phyloP scores from a whole-genome alignment of 2,888 invertebrate species.

The Aporophyla lueneburgensis region DNA sequence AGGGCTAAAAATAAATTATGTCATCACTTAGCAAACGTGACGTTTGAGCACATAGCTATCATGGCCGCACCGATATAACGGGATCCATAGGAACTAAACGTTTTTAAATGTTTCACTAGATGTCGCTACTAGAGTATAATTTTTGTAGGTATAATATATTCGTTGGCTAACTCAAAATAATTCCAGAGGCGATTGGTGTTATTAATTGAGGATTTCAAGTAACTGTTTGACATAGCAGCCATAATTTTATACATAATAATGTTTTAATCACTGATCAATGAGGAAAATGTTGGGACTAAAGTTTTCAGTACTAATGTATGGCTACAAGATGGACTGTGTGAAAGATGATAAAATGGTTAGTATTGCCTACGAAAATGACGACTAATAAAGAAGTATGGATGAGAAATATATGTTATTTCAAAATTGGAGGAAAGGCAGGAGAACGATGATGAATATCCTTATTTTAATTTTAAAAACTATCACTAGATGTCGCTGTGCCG shows the following conservation, averaged over 20 bases:
- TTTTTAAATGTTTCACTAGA: slow-evolving; percentile 10
- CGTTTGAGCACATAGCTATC: neutral
- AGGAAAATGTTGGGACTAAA: too few relatives aligned
- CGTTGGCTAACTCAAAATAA: neutral
- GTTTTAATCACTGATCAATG: neutral
- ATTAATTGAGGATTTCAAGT: neutral
- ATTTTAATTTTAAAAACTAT: accelerated
- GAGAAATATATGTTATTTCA: too few relatives aligned
- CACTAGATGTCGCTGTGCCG: slow-evolving; percentile 45
- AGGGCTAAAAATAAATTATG: neutral
- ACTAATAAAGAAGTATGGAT: too few relatives aligned
- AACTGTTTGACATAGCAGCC: too few relatives aligned
- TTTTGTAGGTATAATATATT: neutral
- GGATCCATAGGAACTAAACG: slow-evolving; percentile 35
- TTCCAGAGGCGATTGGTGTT: neutral
- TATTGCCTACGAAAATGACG: too few relatives aligned
- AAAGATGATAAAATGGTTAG: too few relatives aligned
- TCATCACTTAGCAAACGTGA: neutral
- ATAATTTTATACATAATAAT: neutral
- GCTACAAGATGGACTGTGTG: too few relatives aligned
- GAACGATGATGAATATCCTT: too few relatives aligned
- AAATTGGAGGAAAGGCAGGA: too few relatives aligned
- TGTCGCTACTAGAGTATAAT: slow-evolving; percentile 20
- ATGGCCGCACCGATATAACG: slow-evolving; percentile 1
- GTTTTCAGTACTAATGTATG: too few relatives aligned